Conservation (phyloP, 2,888 invertebrate genomes). For the Acanthosepion lycidas region DNA sequence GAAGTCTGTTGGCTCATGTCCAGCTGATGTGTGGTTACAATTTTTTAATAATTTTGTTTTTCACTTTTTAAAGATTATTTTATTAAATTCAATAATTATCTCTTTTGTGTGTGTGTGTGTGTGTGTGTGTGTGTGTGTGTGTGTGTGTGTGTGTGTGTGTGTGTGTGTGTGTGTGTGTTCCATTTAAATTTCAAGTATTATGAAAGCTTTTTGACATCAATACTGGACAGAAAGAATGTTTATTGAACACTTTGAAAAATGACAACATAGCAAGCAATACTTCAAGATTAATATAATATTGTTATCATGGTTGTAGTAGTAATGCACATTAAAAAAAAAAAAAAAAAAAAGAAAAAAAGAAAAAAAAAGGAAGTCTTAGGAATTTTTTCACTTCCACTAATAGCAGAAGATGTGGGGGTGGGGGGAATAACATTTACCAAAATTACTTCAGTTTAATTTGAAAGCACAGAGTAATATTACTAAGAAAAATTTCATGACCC, state of each 20-base stretch:
- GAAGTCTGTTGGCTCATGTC: background rate
- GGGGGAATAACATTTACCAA: background rate
- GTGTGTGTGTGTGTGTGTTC: background rate
- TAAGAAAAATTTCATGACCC: background rate
- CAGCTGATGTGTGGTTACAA: constrained; percentile 33
- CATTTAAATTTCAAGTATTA: background rate
- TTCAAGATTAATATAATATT: background rate
- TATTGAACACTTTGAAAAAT: constrained; percentile 33
- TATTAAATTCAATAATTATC: background rate
- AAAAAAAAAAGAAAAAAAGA: too few species aligned
- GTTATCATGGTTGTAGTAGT: background rate
- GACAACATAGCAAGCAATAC: constrained; percentile 23
- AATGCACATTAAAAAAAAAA: background rate
- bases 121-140: background rate
- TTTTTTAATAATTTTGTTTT: background rate
- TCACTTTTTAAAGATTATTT: background rate
- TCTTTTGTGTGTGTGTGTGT: background rate
- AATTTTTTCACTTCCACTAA: background rate
- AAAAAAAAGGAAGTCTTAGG: background rate
- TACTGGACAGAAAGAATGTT: constrained; percentile 22
- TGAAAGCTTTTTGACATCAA: constrained; percentile 17
- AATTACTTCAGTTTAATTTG: constrained; percentile 33
- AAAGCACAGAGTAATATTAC: constrained; percentile 22
- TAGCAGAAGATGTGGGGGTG: background rate
- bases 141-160: background rate